Base-by-base conservation (phyloP, 2,888 invertebrate genomes). In the Synanthedon vespiformis region DNA sequence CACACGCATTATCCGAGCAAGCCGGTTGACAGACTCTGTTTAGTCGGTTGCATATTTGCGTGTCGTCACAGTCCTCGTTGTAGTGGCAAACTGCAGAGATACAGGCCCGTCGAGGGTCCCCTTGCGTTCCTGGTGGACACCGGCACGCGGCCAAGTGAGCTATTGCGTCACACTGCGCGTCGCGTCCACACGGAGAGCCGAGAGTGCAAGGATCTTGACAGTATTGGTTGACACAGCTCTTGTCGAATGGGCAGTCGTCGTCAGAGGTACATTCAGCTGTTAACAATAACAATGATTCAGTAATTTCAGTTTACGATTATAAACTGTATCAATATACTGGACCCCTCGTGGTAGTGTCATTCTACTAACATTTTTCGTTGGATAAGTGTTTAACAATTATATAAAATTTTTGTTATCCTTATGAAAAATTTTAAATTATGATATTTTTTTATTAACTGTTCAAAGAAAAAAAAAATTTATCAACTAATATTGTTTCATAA, bases 11-110 rank as follows among this genome's bases (percentile, higher is more conserved):
- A n/a, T 92, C 92, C 4, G 93, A 92, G 69, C 96, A 96, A 27
- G 93, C 95, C 0, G 93, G 92, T 62, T 93, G 89, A 67, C 96
- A 96, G 1, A 94, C 90, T 60, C 95, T 89, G 71, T 95, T 96
- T 12, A 95, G 84, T 55, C 95, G 89, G 68, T 95, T 94, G 74
- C 96, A 96, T 40, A 93, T 91, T 76, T 96, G 95, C 58, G 93
- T 90, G 64, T 94, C 92, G 40, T 93, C 93, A 63, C 96, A 96
- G 68, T 96, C 96, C 66, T 95, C 95, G 68, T 96, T 95, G 75
- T 94, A 95, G 66, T 95, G 95, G 62, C 96, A 96, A 48, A 93
- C 90, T 8, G 93, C 94, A 2, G 93, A 90, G 54, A 96, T 92
- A 69, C 97, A 97, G 16, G 94, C 92, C 3, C 94, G 85, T 56